Base-by-base conservation (phyloP, 2,113 vertebrate genomes). In the Irena cyanogastra region DNA sequence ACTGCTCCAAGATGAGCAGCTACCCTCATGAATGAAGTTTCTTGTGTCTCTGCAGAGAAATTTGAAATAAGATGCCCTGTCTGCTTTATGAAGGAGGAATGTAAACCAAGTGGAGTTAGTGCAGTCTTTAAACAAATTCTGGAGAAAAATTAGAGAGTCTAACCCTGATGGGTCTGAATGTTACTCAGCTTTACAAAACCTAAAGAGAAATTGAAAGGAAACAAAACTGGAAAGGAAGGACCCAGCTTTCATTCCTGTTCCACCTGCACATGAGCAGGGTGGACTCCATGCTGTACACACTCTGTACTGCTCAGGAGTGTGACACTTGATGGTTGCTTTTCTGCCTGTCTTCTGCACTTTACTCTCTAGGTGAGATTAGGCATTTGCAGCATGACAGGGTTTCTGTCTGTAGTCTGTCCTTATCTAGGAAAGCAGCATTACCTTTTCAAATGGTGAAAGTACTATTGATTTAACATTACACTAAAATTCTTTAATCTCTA, bases 211-310 rank as follows among this genome's bases (percentile, higher is more conserved):
- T 45, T 30, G 74, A 69, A 83, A 83, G 30, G 79, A 83, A 84
- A 26, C 66, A 39, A 17, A 50, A 18, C 18, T 89, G 39, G 39
- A 37, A 59, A 56, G 77, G 64, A 81, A 82, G 49, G 53, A 63
- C 7, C 5, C 50, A 22, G 7, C 13, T 26, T 27, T 42, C 31
- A 56, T 60, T 72, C 24, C 53, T 69, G 21, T 75, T 64, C 31
- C 53, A n/a, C 26, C 54, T 74, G 21, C 1, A 0, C 42, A 16
- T 0, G 0, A 17, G 1, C 1, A 2, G 45, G 37, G 50, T 69
- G 78, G 41, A 31, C 31, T 76, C 35, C 42, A 9, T 6, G 0
- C 42, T 42, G 52, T 11, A 7, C 44, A 3, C 18, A 3, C 33
- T 52, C 31, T 3, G 4, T 8, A 1, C 49, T 22, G 1, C 42